Evolutionary conservation across 2,888 invertebrate genomes (phyloP).

Genomic region (Cephus rjabovi): DNA sequence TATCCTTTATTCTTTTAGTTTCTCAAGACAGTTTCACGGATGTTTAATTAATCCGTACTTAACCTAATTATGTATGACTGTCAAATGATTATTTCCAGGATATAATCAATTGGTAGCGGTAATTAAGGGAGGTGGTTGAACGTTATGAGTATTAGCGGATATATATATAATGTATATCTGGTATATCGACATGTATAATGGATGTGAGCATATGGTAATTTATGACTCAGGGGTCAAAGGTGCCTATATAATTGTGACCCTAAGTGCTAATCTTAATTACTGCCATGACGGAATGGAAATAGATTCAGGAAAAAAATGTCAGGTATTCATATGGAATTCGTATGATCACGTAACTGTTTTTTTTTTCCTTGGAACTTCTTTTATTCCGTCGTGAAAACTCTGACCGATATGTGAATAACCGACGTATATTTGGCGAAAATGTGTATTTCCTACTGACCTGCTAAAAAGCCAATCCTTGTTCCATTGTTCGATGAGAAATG

Average conservation of each 20-base stretch:
- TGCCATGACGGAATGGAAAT: not conserved
- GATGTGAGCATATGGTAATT: not conserved
- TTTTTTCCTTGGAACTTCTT: not conserved
- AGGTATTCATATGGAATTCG: too few relatives aligned
- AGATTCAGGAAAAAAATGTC: not conserved
- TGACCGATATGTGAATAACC: not conserved
- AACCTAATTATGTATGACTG: not conserved
- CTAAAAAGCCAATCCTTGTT: not conserved
- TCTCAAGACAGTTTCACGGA: not conserved
- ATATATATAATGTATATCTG: not conserved
- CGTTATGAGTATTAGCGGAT: not conserved
- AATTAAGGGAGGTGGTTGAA: not conserved
- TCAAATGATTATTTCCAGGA: not conserved
- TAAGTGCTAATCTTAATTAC: conserved; percentile 1
- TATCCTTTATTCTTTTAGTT: not conserved
- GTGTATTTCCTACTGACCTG: not conserved
- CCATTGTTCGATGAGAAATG: not conserved
- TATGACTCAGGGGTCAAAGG: conserved; percentile 7
- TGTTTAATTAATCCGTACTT: not conserved
- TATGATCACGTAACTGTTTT: not conserved
- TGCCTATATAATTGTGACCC: conserved; percentile 7
- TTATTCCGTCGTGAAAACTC: not conserved
- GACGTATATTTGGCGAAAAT: not conserved
- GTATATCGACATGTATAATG: not conserved
- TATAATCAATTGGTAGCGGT: not conserved